Evolutionary conservation across 2,888 invertebrate species (phyloP), one percentile per base, ranked within the genome.

Genomic region (Stenodema calcarata): DNA sequence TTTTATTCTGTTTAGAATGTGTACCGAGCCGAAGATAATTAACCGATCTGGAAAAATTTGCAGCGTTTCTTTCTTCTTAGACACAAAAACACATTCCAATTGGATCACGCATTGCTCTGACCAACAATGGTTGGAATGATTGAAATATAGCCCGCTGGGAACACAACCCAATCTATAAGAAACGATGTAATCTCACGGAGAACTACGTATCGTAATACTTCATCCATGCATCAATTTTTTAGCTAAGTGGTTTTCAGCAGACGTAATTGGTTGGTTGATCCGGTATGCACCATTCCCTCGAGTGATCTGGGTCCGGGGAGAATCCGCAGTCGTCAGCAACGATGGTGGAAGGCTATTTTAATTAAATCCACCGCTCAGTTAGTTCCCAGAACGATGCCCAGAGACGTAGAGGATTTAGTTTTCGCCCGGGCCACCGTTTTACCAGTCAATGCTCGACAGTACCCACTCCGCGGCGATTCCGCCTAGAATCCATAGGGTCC

Each of bases 251-350:
- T 3, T 54, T 3, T 1, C n/a, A 54, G 0, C 18, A 18, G 54
- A 54, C 54, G 1, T 18, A 54, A 54, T 54, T 54, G 18, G 54
- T n/a, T 18, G 18, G 54, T 2, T 54, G 54, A 54, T 54, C n/a
- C 54, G 18, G 18, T 18, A n/a, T n/a, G 54, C 54, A n/a, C 14
- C 54, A 54, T n/a, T 16, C 7, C 54, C 18, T 2, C 18, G n/a
- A 7, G 54, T 54, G 54, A 54, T 54, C 54, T 18, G 54, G n/a
- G 54, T 54, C 0, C n/a, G n/a, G 6, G 4, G 6, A n/a, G 35
- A 70, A 70, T 70, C 70, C 70, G 35, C 70, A 30, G 70, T 70
- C 70, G 70, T 70, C 70, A 70, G 70, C 70, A 30, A 30, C 28
- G 70, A 30, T 30, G 70, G 70, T 27, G 70, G 35, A 7, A n/a